phyloP scores from a whole-genome alignment of 1,140 invertebrate genomes.

The Gryllus bimaculatus region DNA sequence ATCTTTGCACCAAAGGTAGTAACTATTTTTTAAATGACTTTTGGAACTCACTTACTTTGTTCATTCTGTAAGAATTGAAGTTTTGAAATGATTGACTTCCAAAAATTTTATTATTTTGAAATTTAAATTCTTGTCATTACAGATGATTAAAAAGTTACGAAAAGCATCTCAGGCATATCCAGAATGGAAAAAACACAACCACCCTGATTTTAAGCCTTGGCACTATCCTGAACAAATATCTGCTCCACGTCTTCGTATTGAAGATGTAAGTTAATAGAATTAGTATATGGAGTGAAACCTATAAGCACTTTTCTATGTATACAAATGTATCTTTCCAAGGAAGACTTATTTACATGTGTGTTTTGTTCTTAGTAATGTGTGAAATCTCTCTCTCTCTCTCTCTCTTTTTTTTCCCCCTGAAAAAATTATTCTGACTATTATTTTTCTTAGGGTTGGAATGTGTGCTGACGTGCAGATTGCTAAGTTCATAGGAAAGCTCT shows the following conservation, averaged over 20 bases:
- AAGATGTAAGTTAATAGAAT: constrained; percentile 44
- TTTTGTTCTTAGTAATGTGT: not conserved
- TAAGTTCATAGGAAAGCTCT: not conserved
- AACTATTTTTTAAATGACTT: not conserved
- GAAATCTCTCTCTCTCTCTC: not conserved
- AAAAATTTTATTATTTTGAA: too few relatives aligned
- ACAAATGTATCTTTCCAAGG: too few relatives aligned
- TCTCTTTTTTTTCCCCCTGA: not conserved
- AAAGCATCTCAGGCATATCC: constrained; percentile 69
- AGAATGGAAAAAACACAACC: constrained; percentile 67
- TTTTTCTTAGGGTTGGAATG: not conserved
- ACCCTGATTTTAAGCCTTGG: constrained; percentile 75
- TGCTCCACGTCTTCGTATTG: constrained; percentile 52
- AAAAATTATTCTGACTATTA: not conserved
- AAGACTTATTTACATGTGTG: not conserved
- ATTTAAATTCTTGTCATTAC: constrained; percentile 15
- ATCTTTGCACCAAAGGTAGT: constrained; percentile 68
- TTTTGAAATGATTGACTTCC: too few relatives aligned
- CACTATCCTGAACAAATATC: constrained; percentile 73
- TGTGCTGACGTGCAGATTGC: not conserved
- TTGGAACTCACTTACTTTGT: too few relatives aligned
- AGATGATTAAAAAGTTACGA: constrained; percentile 66
- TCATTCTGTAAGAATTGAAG: too few relatives aligned
- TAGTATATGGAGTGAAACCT: not conserved
- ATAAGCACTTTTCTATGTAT: not conserved